Conservation (phyloP, 2,113 vertebrate genomes). For the Nyctereutes procyonoides region DNA sequence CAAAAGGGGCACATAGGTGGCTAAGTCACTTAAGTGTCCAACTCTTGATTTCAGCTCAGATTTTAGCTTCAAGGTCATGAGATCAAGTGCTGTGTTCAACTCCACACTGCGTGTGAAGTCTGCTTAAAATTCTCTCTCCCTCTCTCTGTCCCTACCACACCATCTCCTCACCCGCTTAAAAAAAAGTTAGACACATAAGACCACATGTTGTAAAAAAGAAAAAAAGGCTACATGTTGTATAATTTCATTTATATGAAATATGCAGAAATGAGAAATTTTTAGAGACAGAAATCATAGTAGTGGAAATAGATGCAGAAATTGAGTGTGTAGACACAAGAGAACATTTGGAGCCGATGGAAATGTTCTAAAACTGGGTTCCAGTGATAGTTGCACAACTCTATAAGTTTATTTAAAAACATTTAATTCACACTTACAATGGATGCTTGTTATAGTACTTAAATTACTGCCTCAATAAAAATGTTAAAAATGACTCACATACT, state of each 20-base stretch:
- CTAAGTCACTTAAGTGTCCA: neutral
- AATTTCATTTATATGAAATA: neutral
- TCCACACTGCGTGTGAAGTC: neutral
- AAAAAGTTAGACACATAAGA: neutral
- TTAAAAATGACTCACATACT: neutral
- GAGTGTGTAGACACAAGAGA: neutral
- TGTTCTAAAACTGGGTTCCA: neutral
- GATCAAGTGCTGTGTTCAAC: neutral
- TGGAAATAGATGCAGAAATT: neutral
- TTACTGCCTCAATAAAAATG: slow-evolving; percentile 18
- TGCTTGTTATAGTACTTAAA: neutral
- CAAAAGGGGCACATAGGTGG: neutral
- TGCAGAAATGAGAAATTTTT: neutral
- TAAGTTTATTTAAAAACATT: neutral
- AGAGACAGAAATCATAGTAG: neutral
- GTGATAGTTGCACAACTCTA: neutral
- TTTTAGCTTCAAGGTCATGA: neutral
- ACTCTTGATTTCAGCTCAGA: neutral
- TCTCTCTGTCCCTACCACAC: neutral
- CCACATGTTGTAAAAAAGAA: neutral
- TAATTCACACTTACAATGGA: neutral
- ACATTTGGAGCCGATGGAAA: neutral
- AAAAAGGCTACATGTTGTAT: neutral
- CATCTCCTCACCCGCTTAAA: neutral
- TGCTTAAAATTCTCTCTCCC: neutral